phyloP scores from a whole-genome alignment of 2,797 vertebrate species.

The Rousettus madagascariensis region DNA sequence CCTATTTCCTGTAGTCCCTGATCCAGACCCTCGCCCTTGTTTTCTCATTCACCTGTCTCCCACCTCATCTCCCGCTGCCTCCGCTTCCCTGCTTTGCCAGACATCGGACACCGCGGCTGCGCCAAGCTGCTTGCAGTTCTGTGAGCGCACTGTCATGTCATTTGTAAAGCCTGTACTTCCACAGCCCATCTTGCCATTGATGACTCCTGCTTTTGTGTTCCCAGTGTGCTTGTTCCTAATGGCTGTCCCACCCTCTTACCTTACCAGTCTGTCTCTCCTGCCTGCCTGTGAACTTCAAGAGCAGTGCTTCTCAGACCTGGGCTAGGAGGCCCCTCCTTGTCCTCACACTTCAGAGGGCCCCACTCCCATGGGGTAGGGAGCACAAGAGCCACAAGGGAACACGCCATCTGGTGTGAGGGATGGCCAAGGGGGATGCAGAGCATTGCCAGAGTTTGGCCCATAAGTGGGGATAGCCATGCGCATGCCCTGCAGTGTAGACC shows the following conservation, averaged over 20 bases:
- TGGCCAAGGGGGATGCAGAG: rapidly evolving
- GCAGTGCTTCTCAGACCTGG: neutral
- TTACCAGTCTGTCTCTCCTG: neutral
- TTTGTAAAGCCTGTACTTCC: neutral
- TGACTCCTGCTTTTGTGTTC: neutral
- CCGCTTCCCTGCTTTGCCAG: too few species aligned
- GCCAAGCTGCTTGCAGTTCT: neutral
- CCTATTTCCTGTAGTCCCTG: neutral
- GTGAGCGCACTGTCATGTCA: neutral
- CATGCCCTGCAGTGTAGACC: rapidly evolving
- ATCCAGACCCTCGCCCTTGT: neutral
- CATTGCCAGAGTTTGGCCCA: neutral
- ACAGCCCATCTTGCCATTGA: neutral
- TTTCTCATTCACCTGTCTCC: neutral
- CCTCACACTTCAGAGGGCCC: too few species aligned
- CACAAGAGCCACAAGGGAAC: too few species aligned
- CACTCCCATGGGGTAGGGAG: too few species aligned
- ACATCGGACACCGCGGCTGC: too few species aligned
- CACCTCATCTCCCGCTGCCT: too few species aligned
- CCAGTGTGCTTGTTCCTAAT: neutral
- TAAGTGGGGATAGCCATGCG: neutral
- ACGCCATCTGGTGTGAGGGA: neutral
- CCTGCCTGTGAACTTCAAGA: neutral
- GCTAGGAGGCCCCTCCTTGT: too few species aligned
- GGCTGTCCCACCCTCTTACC: neutral